Base-by-base conservation (phyloP, 2,797 vertebrate species). In the Moxostoma hubbsi region DNA sequence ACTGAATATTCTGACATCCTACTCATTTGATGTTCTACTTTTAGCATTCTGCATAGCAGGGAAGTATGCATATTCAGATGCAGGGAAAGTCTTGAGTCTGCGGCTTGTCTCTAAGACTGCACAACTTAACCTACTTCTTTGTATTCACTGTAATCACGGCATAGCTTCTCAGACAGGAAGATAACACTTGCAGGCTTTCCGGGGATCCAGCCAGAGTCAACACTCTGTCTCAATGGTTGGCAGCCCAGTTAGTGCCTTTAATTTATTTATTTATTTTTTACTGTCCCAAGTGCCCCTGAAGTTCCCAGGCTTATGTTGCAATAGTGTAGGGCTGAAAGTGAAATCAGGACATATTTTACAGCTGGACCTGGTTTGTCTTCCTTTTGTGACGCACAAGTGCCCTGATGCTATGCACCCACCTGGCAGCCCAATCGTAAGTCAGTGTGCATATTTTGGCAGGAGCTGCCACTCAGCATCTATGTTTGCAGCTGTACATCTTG, bases 221-320 rank as follows among this genome's bases (percentile, higher is more conserved):
- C 51, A 64, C 65, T 65, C 18, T 65, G 43, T 79, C 61, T 62
- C 10, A 68, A 50, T 78, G 70, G 74, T 59, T 72, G 61, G 62
- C 54, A 53, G 71, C 67, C 63, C 73, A 5, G 45, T 59, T 71
- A 63, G 9, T 66, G 75, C 74, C 54, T 47, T 47, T 54, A 3
- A 36, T 36, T 36, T 36, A 36, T 36, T 65, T 55, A 53, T 18
- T 82, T 77, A 62, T 74, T 62, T 79, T 79, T 78, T 53, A 72
- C 73, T 13, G n/a, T 5, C 62, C 58, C n/a, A n/a, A 36, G 15
- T 69, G 58, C 55, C 68, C 61, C 55, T 71, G 70, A 64, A 63
- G 47, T 80, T 77, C 81, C 70, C 81, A 74, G 53, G 64, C 18
- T 77, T 46, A 65, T 72, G 80, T 83, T 75, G 61, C 50, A 72